phyloP scores from a whole-genome alignment of 64 coral and sea anemone genomes.

The Platygyra sinensis region DNA sequence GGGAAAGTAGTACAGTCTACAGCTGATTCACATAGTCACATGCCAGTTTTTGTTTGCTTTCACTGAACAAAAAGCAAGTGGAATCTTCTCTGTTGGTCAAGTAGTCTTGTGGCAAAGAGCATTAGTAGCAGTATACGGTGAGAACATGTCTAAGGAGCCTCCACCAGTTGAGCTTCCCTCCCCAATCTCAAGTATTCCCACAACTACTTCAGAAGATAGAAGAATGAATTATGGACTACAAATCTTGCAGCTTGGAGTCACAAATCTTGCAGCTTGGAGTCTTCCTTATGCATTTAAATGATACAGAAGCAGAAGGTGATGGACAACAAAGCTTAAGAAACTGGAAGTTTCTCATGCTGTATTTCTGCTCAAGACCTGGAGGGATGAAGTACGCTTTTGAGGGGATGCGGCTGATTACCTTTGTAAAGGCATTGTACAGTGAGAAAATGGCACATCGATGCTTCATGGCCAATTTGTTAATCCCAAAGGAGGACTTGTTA shows the following conservation, averaged over 20 bases:
- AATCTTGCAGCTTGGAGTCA: conserved; percentile 54
- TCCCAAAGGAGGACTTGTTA: conserved; percentile 40
- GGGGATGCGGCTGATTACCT: conserved; percentile 41
- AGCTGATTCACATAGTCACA: no score
- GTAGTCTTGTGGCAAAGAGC: no score
- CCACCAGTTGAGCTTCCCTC: no score
- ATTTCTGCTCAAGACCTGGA: conserved; percentile 35
- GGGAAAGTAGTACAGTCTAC: no score
- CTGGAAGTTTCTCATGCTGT: conserved; percentile 73
- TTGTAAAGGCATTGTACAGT: conserved; percentile 28
- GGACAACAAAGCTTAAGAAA: conserved; percentile 51
- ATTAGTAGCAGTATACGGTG: no score
- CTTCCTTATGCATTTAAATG: conserved; percentile 63
- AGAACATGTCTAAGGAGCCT: no score
- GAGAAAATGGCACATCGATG: conserved; percentile 2
- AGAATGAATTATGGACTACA: conserved; percentile 59
- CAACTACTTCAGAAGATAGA: conserved; percentile 32
- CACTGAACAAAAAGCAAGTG: no score
- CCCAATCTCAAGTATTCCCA: neutral
- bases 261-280: no score
- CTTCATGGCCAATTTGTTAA: conserved; percentile 74
- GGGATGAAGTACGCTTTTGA: conserved; percentile 70
- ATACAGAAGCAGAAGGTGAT: conserved; percentile 66
- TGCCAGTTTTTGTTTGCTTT: no score
- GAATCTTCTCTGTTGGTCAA: no score